A percentile compares a stretch with the other conserved stretches of the same genome.
Conservation (phyloP, 1,140 invertebrate genomes). For the Bombus ignitus region DNA sequence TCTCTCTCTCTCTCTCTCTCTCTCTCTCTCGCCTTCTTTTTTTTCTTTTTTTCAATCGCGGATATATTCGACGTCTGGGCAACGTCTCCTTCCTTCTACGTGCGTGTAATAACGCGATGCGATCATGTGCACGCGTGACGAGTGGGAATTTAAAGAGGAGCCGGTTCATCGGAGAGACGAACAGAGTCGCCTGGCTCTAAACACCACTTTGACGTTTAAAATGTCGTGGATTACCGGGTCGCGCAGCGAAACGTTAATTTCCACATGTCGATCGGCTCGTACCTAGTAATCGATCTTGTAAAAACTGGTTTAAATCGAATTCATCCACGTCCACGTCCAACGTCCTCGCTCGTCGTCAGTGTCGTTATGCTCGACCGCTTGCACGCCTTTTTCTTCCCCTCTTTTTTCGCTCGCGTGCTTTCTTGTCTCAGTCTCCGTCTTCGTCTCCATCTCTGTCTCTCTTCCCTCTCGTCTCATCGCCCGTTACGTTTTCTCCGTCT, state of each 20-base stretch:
- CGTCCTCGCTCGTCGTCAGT: constrained; percentile 4
- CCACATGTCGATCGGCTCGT: constrained; percentile 35
- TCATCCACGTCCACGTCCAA: constrained; percentile 18
- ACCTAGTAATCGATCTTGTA: constrained; percentile 44
- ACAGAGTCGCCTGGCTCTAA: not conserved
- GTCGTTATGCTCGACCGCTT: constrained; percentile 22
- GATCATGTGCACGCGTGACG: not conserved
- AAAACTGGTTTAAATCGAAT: constrained; percentile 55
- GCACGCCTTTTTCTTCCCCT: constrained; percentile 15
- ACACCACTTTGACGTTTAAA: constrained; percentile 15
- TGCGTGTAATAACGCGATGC: not conserved
- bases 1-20: too few relatives aligned
- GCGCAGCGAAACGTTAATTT: constrained; percentile 38
- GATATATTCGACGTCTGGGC: constrained; percentile 1
- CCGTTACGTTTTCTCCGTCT: constrained; percentile 51
- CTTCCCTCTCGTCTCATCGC: not conserved
- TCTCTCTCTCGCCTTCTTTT: not conserved
- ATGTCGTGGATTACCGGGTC: constrained; percentile 9
- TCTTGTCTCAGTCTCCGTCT: not conserved
- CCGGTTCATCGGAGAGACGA: not conserved
- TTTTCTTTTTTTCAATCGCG: constrained; percentile 5
- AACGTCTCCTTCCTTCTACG: not conserved
- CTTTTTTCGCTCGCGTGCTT: constrained; percentile 29
- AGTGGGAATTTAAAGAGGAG: constrained; percentile 3
- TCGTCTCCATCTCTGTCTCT: not conserved